These are phyloP conservation scores for Tryphoninae sp. DNA, from an alignment of 2,888 invertebrate genomes.

Conservation along the genomic window DNA sequence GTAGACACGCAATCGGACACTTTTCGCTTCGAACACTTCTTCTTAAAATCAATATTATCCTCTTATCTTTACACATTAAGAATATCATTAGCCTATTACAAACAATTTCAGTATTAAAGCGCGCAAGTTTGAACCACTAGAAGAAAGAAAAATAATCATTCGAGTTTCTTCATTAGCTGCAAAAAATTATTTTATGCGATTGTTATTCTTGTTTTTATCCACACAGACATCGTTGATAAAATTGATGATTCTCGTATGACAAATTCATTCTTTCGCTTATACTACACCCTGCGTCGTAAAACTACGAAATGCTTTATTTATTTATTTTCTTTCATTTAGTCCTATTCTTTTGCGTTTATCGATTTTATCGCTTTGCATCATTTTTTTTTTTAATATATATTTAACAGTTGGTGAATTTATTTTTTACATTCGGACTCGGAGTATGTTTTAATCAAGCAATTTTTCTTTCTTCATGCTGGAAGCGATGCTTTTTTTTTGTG, in stretches of 20 bases:
- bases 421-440: constrained; percentile 21
- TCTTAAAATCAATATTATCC: constrained; percentile 16
- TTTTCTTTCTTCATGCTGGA: neutral
- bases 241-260: constrained; percentile 34
- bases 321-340: constrained; percentile 11
- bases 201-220: constrained; percentile 3
- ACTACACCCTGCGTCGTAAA: constrained; percentile 31
- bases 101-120: constrained; percentile 44
- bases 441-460: constrained; percentile 23
- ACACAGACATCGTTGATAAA: constrained; percentile 31
- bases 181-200: constrained; percentile 29
- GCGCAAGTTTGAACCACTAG: constrained; percentile 31
- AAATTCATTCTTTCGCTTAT: constrained; percentile 36
- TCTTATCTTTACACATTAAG: constrained; percentile 36
- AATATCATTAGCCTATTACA: constrained; percentile 44
- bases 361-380: constrained; percentile 34
- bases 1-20: constrained; percentile 55
- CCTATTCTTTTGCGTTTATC: constrained; percentile 17
- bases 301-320: constrained; percentile 16
- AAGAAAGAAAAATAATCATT: constrained; percentile 32
- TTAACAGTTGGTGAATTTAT: constrained; percentile 29
- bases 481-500: neutral
- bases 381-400: constrained; percentile 18
- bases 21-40: constrained; percentile 10
- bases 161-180: constrained; percentile 35